phyloP scores from a whole-genome alignment of 2,888 invertebrate genomes.

The Volucella zonaria region DNA sequence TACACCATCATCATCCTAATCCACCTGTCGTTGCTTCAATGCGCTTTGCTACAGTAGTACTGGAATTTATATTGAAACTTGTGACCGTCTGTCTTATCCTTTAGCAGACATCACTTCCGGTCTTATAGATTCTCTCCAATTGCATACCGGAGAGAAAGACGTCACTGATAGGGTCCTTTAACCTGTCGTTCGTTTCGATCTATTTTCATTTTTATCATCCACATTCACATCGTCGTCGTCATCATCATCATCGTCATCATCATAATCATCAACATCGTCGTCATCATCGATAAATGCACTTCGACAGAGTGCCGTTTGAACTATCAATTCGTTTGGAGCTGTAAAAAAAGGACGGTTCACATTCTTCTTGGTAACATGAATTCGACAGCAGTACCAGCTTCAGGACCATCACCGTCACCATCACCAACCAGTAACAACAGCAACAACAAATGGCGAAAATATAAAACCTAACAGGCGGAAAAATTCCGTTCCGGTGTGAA shows the following conservation, averaged over 20 bases:
- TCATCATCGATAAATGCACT: constrained; percentile 61
- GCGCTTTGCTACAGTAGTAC: neutral
- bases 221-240: constrained; percentile 14
- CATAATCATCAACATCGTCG: constrained; percentile 30
- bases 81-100: constrained; percentile 8
- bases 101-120: constrained; percentile 52
- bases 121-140: constrained; percentile 40
- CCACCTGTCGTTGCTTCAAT: constrained; percentile 52
- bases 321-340: constrained; percentile 66
- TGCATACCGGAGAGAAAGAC: constrained; percentile 54
- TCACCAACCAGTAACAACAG: constrained; percentile 30
- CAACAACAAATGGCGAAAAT: constrained; percentile 60
- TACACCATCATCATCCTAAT: constrained; percentile 38
- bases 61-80: neutral
- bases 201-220: constrained; percentile 38
- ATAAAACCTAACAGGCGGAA: constrained; percentile 67
- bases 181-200: constrained; percentile 43
- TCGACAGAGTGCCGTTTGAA: constrained; percentile 47
- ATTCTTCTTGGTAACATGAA: constrained; percentile 33
- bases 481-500: constrained; percentile 66
- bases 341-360: constrained; percentile 46
- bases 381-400: neutral
- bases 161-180: constrained; percentile 62
- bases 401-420: neutral
- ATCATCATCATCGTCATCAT: neutral